These are phyloP conservation scores for Polietes domitor DNA, from an alignment of 2,888 invertebrate genomes.

Conservation along the genomic window DNA sequence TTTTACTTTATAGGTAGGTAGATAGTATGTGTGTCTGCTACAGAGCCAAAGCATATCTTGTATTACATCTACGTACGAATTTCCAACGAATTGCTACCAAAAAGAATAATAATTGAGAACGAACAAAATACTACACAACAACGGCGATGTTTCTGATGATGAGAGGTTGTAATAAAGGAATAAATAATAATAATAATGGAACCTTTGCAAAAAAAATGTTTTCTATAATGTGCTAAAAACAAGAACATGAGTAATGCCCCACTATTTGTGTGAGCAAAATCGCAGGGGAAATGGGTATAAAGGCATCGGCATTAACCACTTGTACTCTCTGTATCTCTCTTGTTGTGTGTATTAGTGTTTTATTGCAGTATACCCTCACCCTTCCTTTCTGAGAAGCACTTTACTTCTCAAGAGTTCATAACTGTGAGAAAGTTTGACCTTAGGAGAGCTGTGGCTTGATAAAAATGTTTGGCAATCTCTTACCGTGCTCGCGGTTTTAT, in stretches of 20 bases:
- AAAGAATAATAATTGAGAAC: background rate
- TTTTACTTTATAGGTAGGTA: constrained; percentile 23
- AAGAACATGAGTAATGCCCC: constrained; percentile 49
- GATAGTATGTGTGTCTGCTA: constrained; percentile 22
- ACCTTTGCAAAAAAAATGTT: constrained; percentile 34
- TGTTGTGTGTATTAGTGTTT: background rate
- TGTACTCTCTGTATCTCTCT: too few species aligned
- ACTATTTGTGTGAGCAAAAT: constrained; percentile 21
- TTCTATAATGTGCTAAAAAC: constrained; percentile 35
- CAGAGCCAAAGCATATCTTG: constrained; percentile 24
- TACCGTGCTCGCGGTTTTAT: background rate
- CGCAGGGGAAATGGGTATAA: background rate
- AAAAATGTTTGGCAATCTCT: background rate
- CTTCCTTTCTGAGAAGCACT: background rate
- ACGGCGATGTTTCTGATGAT: background rate
- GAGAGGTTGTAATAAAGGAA: background rate
- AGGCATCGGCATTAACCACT: background rate
- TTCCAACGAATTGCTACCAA: background rate
- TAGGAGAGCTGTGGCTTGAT: constrained; percentile 34
- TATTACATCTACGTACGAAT: constrained; percentile 32
- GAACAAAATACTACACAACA: too few species aligned
- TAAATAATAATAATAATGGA: constrained; percentile 12
- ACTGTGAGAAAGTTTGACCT: constrained; percentile 31
- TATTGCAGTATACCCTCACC: background rate
- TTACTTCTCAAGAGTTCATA: background rate